These are phyloP conservation scores for Aethina tumida DNA, from an alignment of 1,140 invertebrate genomes.

Conservation along the genomic window DNA sequence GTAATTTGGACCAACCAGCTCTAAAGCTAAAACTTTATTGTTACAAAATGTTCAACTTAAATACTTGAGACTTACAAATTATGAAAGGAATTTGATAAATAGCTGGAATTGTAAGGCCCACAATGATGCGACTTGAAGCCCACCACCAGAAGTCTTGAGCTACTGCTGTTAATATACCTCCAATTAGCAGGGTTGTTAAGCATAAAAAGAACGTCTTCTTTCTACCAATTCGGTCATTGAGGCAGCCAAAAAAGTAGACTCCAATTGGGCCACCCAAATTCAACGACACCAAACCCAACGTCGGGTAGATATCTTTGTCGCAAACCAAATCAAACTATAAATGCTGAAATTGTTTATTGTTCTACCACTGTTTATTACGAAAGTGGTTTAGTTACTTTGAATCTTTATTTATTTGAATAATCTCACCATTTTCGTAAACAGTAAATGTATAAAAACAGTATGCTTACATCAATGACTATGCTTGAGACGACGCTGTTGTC, in stretches of 20 bases:
- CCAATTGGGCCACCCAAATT: conserved; percentile 78
- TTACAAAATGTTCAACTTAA: too few relatives aligned
- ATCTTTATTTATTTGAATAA: too few relatives aligned
- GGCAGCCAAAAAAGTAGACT: conserved; percentile 71
- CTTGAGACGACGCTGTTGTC: conserved; percentile 60
- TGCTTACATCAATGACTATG: conserved; percentile 67
- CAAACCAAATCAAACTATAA: conserved; percentile 80
- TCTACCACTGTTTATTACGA: neutral
- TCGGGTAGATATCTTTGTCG: conserved; percentile 72
- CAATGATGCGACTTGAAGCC: conserved; percentile 64
- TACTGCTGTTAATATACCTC: conserved; percentile 66
- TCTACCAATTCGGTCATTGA: conserved; percentile 76
- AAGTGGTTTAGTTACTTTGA: neutral
- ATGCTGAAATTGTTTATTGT: conserved; percentile 2
- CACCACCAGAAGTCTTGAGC: conserved; percentile 72
- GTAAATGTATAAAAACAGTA: too few relatives aligned
- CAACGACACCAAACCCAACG: conserved; percentile 68
- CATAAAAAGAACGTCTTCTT: conserved; percentile 75
- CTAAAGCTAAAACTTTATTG: conserved; percentile 59
- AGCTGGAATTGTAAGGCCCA: conserved; percentile 80
- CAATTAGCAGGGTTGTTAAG: conserved; percentile 61
- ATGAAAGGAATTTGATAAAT: conserved; percentile 94
- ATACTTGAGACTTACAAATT: conserved; percentile 61
- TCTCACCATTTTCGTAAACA: too few relatives aligned
- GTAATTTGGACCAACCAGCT: conserved; percentile 82